Evolutionary conservation across 1,140 invertebrate genomes (phyloP), one percentile per base, ranked within the genome.

Genomic region (Ctenoplectra terminalis): DNA sequence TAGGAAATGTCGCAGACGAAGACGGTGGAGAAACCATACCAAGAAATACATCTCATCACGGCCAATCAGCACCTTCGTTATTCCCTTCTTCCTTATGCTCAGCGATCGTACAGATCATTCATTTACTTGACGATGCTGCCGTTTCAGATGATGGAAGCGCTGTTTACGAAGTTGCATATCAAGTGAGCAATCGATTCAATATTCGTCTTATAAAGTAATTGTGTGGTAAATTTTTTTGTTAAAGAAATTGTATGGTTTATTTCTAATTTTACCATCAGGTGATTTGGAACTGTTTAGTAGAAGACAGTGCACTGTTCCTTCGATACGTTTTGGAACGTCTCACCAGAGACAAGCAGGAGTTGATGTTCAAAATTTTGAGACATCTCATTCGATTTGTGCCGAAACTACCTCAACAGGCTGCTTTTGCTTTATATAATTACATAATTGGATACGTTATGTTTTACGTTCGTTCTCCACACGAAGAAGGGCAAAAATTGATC

Each of bases 401-500:
- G 6, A 96, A 98, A 76, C 92, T 99, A 50, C 99, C 99, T 0
- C 98, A 99, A 83, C 99, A 99, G 93, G 99, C 99, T 9, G 99
- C 99, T 1, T 99, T 99, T 94, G 97, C 98, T n/a, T 93, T 99
- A 0, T 99, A 99, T 92, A 99, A 99, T 95, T 99, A 99, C 87
- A 97, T 99, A 82, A 99, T 99, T 90, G 99, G 99, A 26, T 99
- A 99, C 90, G 97, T 99, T 1, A 99, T 99, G 99, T 99, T 99
- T 94, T 99, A 99, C 91, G 98, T 99, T 1, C 94, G 99, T 71
- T 97, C 98, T 15, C 98, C 99, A 0, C 98, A 98, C 90, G 98
- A 99, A 91, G 97, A 98, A 48, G 98, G 98, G 3, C 98, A 99
- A 89, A 97, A 98, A 90, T 95, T 98, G 29, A 99, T 99, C 77